Base-by-base conservation (phyloP, 2,888 invertebrate species). In the Phorcus lineatus region DNA sequence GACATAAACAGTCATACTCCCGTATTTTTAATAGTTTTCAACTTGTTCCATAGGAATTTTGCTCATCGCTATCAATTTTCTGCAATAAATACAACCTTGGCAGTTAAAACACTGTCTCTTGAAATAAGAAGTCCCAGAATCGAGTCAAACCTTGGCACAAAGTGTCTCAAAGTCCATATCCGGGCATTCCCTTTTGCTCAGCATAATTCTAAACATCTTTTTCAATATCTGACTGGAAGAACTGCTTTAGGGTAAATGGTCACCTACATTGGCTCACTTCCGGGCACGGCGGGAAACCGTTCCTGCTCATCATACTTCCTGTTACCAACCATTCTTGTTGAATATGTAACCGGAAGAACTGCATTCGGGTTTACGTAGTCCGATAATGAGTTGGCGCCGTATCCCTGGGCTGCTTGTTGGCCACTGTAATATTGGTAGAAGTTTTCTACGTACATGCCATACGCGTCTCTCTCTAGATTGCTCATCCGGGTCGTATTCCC, bases 311-410 rank as follows among this genome's bases (percentile, higher is more conserved):
- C 79, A 62, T 74, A 79, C 19, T 55, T 55, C 24, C 70, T 22
- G 6, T 40, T 54, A 16, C 40, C 28, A n/a, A 54, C 79, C 16
- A 74, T 52, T 40, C 70, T 55, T 31, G 74, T 17, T 17, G 79
- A 54, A 55, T 80, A 81, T 2, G 80, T 62, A 16, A 84, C 66
- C 2, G 85, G 84, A 6, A 86, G 82, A 7, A 86, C 84, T 16
- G 84, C 82, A 79, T 86, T 86, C 0, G 85, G 85, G 79, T 84
- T 85, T 7, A 86, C 84, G 62, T 85, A 86, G 22, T 87, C 87
- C 17, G 84, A 57, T 6, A 81, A 67, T n/a, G 55, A 70, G 47
- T 80, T 82, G 57, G 80, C 78, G 19, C 77, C 52, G 19, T 80
- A 76, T 9, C 81, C 77, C 66, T 80, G 81, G 54, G 78, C 81